Conservation (phyloP, 2,797 vertebrate species). For the Morelia viridis region DNA sequence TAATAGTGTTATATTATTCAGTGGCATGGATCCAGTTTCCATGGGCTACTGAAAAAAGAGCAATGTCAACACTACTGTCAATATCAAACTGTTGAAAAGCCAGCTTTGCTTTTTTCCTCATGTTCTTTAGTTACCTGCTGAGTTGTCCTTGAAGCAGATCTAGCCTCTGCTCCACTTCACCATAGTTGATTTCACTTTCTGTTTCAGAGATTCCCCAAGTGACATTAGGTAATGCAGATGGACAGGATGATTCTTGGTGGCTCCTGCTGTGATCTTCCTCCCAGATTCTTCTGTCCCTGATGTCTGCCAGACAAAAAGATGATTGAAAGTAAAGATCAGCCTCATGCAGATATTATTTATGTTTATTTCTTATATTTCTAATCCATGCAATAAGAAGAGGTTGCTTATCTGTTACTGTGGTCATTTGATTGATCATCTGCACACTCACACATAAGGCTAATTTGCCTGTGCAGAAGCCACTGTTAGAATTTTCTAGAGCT, state of each 20-base stretch:
- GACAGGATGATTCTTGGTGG: slow-evolving; percentile 79
- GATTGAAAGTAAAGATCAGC: neutral
- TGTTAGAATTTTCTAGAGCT: neutral
- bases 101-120: neutral
- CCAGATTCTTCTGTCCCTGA: slow-evolving; percentile 78
- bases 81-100: neutral
- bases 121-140: slow-evolving; percentile 83
- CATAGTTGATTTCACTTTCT: slow-evolving; percentile 91
- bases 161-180: slow-evolving; percentile 94
- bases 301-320: slow-evolving; percentile 76
- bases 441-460: neutral
- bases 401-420: neutral
- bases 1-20: neutral
- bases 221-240: slow-evolving; percentile 74
- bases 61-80: neutral
- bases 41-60: neutral
- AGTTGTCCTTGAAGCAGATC: slow-evolving; percentile 96
- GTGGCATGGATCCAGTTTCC: neutral
- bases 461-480: neutral
- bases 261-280: slow-evolving; percentile 75
- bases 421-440: neutral
- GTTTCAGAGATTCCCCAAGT: slow-evolving; percentile 86
- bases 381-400: neutral
- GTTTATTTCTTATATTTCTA: neutral
- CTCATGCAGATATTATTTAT: neutral